A percentile compares a stretch with the other conserved stretches of the same genome.
Conservation (phyloP, 1,140 invertebrate species). For the Scylla paramamosain region DNA sequence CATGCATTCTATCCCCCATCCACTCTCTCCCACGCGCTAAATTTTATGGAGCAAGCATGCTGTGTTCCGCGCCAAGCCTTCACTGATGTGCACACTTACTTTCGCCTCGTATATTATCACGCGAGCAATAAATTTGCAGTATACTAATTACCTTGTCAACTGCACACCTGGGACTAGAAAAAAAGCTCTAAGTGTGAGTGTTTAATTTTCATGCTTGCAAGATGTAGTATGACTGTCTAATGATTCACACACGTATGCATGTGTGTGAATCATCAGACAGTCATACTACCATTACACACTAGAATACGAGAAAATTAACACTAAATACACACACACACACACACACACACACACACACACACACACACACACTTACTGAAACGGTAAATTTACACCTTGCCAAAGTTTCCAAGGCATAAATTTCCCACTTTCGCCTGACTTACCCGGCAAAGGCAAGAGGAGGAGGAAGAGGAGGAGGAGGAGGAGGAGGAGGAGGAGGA, state of each 20-base stretch:
- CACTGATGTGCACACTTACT: not conserved
- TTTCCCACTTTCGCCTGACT: slow-evolving; percentile 1
- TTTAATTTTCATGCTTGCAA: too few species aligned
- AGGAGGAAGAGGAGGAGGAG: not conserved
- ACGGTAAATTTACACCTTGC: not conserved
- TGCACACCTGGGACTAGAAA: too few species aligned
- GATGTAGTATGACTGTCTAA: too few species aligned
- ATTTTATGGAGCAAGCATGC: not conserved
- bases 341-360: not conserved
- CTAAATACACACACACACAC: too few species aligned
- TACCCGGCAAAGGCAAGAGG: not conserved
- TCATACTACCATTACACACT: not conserved
- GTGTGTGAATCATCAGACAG: not conserved
- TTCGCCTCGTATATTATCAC: not conserved
- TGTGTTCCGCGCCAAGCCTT: too few species aligned
- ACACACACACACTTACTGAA: not conserved
- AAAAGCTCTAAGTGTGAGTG: too few species aligned
- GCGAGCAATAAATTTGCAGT: too few species aligned
- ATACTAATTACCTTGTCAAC: too few species aligned
- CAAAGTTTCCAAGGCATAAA: slow-evolving; percentile 14
- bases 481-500: not conserved
- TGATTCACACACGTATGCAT: too few species aligned
- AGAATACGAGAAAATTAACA: too few species aligned
- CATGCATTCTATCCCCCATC: not conserved
- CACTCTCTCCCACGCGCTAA: not conserved